phyloP scores from a whole-genome alignment of 2,797 vertebrate species.

The Hyperoplus lanceolatus region DNA sequence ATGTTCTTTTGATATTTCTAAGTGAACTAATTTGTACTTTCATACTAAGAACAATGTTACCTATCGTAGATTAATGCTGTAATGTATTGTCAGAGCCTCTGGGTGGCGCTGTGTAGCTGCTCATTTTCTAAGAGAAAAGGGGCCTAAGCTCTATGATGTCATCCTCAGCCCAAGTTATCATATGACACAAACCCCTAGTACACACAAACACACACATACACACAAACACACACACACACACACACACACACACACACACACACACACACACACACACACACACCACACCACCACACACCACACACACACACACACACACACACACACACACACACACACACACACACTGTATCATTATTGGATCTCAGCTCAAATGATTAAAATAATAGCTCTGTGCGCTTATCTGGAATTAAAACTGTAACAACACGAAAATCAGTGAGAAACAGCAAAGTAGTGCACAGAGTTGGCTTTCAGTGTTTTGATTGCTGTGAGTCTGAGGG shows the following conservation, averaged over 20 bases:
- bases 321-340: conserved; percentile 37
- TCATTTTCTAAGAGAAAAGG: not conserved
- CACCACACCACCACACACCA: conserved; percentile 27
- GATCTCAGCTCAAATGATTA: conserved; percentile 47
- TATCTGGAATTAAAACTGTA: conserved; percentile 33
- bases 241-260: conserved; percentile 61
- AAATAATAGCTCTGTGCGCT: conserved; percentile 51
- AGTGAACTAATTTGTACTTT: not conserved
- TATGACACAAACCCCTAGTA: conserved; percentile 67
- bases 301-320: conserved; percentile 63
- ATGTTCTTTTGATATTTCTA: too few species aligned
- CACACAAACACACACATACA: conserved; percentile 37
- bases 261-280: conserved; percentile 32
- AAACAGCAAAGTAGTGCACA: conserved; percentile 47
- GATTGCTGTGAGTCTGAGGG: conserved; percentile 72
- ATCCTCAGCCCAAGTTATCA: conserved; percentile 67
- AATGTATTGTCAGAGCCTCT: conserved; percentile 28
- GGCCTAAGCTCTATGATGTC: conserved; percentile 64
- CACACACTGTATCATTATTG: conserved; percentile 15
- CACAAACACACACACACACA: conserved; percentile 37
- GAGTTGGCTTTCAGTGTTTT: conserved; percentile 64
- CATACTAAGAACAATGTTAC: not conserved
- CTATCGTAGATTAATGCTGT: conserved; percentile 14
- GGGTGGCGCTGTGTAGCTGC: conserved; percentile 56
- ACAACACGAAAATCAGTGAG: conserved; percentile 45